A percentile compares a stretch with the other conserved stretches of the same genome.
These are phyloP conservation scores for Sinonovacula constricta DNA, from an alignment of 1,140 invertebrate genomes.

Conservation along the genomic window DNA sequence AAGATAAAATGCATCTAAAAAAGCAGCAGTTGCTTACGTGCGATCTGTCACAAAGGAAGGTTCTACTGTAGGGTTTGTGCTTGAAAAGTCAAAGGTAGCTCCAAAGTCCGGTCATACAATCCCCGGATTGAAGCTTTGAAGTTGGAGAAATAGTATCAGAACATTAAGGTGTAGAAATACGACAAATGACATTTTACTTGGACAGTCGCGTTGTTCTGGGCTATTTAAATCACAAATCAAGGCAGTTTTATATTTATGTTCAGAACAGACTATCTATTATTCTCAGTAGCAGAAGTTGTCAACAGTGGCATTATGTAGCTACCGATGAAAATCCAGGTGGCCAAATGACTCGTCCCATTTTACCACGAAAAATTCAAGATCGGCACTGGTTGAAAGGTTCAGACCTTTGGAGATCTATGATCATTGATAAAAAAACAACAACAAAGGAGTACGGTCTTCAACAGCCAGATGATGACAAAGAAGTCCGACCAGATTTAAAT, in stretches of 20 bases:
- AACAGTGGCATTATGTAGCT: too few species aligned
- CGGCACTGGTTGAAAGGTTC: too few species aligned
- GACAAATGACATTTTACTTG: constrained; percentile 10
- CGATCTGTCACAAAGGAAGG: background rate
- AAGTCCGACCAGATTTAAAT: too few species aligned
- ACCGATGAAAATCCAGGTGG: too few species aligned
- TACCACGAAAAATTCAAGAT: too few species aligned
- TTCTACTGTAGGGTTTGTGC: constrained; percentile 11
- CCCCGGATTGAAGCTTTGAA: constrained; percentile 52
- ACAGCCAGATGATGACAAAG: too few species aligned
- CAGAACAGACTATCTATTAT: too few species aligned
- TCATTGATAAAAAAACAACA: too few species aligned
- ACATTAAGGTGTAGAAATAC: background rate
- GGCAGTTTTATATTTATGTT: constrained; percentile 25
- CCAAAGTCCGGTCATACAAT: constrained; percentile 47
- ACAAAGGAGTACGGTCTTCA: too few species aligned
- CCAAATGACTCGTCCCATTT: too few species aligned
- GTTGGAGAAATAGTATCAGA: constrained; percentile 35
- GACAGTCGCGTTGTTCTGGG: constrained; percentile 30
- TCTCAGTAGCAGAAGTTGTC: too few species aligned
- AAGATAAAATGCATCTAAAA: constrained; percentile 51
- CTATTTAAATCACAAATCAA: constrained; percentile 29
- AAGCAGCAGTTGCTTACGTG: constrained; percentile 44
- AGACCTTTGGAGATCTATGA: too few species aligned
- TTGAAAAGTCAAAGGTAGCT: constrained; percentile 56